Evolutionary conservation across 1,140 invertebrate genomes (phyloP).

Genomic region (Papilio polytes): DNA sequence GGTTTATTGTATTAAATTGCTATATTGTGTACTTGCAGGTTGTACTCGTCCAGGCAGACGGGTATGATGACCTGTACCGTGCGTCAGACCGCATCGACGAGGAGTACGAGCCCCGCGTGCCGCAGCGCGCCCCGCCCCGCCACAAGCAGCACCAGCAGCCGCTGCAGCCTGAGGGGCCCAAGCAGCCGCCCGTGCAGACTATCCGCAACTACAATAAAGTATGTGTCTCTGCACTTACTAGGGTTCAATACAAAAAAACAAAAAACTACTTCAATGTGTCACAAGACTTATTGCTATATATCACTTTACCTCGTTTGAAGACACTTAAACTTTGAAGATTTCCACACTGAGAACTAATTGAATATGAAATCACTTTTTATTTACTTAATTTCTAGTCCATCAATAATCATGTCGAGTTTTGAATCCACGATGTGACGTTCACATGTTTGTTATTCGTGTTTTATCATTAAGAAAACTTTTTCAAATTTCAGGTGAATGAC

Average conservation of each 20-base stretch:
- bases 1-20: not conserved
- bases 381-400: not conserved
- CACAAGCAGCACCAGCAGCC: constrained; percentile 64
- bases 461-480: constrained; percentile 13
- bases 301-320: not conserved
- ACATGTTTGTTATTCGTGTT: not conserved
- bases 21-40: constrained; percentile 59
- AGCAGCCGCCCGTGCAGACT: constrained; percentile 90
- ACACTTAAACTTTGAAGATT: not conserved
- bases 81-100: constrained; percentile 69
- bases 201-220: constrained; percentile 91
- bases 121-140: constrained; percentile 57
- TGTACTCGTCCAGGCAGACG: constrained; percentile 71
- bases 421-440: not conserved
- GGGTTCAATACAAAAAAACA: not conserved
- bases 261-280: not conserved
- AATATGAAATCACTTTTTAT: not conserved
- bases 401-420: not conserved
- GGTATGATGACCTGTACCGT: constrained; percentile 74
- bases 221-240: not conserved
- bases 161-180: constrained; percentile 85
- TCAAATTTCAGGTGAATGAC: constrained; percentile 86
- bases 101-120: constrained; percentile 65
- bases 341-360: not conserved
- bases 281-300: not conserved